These are phyloP conservation scores for Catostomus latipinnis DNA, from an alignment of 2,797 vertebrate genomes.

Conservation along the genomic window DNA sequence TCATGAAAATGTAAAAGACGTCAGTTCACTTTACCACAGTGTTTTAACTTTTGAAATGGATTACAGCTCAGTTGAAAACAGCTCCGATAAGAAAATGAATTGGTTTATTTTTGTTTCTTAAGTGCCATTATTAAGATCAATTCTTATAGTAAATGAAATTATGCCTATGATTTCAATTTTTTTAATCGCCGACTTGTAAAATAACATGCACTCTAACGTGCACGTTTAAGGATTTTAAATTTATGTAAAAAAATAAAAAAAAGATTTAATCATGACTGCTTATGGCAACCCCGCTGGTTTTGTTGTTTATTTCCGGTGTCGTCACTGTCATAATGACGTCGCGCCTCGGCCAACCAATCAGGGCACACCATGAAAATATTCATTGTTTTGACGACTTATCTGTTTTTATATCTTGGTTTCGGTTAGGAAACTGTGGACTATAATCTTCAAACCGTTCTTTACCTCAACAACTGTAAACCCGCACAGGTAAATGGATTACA, in stretches of 20 bases:
- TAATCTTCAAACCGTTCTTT: not conserved
- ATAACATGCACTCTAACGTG: not conserved
- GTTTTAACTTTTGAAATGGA: no score
- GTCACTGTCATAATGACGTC: not conserved
- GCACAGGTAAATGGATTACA: slow-evolving; percentile 4
- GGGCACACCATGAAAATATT: not conserved
- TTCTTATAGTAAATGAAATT: not conserved
- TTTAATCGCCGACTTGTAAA: not conserved
- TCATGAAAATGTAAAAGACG: no score
- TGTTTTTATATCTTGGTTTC: slow-evolving; percentile 5
- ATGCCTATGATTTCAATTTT: not conserved
- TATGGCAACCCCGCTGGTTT: no score
- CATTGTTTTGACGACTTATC: slow-evolving; percentile 19
- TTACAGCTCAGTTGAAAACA: no score
- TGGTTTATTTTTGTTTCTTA: not conserved
- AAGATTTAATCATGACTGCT: not conserved
- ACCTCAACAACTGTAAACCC: not conserved
- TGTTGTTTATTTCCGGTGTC: not conserved
- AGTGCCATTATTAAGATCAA: not conserved
- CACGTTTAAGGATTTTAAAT: not conserved
- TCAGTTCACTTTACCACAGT: no score
- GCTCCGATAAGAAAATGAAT: no score
- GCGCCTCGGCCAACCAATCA: slow-evolving; percentile 5
- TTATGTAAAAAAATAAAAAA: not conserved
- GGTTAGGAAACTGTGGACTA: not conserved